Evolutionary conservation across 2,888 invertebrate species (phyloP).

Genomic region (Yponomeuta malinellus): DNA sequence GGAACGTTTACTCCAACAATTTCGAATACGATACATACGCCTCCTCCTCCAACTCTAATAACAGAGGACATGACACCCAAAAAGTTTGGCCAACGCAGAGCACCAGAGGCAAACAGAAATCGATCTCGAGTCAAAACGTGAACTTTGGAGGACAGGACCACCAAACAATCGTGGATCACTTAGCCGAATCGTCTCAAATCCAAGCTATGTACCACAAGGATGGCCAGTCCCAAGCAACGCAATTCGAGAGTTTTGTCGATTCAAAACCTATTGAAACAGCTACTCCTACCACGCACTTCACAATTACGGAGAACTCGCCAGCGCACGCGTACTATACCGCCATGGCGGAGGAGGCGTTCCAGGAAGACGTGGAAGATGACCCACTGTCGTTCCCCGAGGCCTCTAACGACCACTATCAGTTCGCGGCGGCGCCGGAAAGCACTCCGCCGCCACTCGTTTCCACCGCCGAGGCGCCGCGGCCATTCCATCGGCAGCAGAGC

Average conservation of each 20-base stretch:
- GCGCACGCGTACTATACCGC: constrained; percentile 53
- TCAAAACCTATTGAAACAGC: constrained; percentile 32
- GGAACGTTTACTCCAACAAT: constrained; percentile 44
- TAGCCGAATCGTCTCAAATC: constrained; percentile 36
- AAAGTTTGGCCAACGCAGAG: constrained; percentile 29
- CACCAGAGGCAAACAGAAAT: constrained; percentile 55
- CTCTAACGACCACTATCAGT: constrained; percentile 58
- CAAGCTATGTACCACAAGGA: constrained; percentile 12
- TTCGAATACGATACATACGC: constrained; percentile 55
- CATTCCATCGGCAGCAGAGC: constrained; percentile 29
- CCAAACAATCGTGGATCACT: constrained; percentile 52
- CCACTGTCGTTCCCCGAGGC: constrained; percentile 42
- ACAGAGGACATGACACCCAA: constrained; percentile 42
- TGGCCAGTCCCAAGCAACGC: not conserved
- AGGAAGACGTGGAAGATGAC: constrained; percentile 39
- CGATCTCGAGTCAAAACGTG: constrained; percentile 63
- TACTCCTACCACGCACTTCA: constrained; percentile 42
- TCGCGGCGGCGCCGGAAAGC: constrained; percentile 45
- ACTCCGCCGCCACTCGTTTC: constrained; percentile 33
- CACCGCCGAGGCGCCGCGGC: constrained; percentile 33
- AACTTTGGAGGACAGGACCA: constrained; percentile 59
- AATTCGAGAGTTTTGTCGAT: constrained; percentile 35
- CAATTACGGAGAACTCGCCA: constrained; percentile 51
- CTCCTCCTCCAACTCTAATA: constrained; percentile 50
- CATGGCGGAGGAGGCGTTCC: constrained; percentile 54